Conservation (phyloP, 1,140 invertebrate genomes). For the Hermetia illucens region DNA sequence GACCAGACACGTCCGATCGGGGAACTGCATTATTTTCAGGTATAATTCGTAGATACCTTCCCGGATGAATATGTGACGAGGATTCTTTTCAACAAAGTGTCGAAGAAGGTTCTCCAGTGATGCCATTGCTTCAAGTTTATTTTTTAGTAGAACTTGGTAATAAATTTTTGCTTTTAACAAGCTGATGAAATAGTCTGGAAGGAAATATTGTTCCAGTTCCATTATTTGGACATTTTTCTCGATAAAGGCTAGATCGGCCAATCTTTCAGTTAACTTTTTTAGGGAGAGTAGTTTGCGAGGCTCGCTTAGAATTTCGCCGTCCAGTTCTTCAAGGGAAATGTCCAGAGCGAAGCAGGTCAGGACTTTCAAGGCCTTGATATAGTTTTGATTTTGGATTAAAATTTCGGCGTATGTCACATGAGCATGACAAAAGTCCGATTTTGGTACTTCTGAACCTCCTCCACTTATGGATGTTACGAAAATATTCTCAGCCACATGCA, state of each 20-base stretch:
- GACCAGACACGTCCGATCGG: conserved; percentile 8
- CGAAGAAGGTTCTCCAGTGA: conserved; percentile 25
- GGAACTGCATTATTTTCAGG: conserved; percentile 30
- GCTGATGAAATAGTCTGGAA: conserved; percentile 37
- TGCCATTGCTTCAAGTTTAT: conserved; percentile 16
- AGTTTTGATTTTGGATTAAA: conserved; percentile 6
- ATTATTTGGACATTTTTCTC: conserved; percentile 11
- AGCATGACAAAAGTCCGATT: conserved; percentile 11
- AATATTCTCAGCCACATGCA: conserved; percentile 32
- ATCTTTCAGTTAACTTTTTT: conserved; percentile 6
- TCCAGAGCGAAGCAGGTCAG: conserved; percentile 6
- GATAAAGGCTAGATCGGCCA: conserved; percentile 5
- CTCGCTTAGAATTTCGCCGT: neutral
- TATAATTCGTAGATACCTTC: conserved; percentile 35
- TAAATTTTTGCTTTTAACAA: conserved; percentile 39
- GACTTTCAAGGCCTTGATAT: conserved; percentile 7
- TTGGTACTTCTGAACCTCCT: conserved; percentile 15
- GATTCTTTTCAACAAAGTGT: conserved; percentile 10
- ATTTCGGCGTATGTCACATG: conserved; percentile 17
- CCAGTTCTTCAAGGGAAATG: neutral
- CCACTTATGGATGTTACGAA: conserved; percentile 27
- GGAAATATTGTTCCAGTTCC: conserved; percentile 26
- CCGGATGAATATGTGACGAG: conserved; percentile 16
- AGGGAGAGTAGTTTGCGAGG: conserved; percentile 6
- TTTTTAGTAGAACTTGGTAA: conserved; percentile 31